A percentile compares a stretch with the other conserved stretches of the same genome.
These are phyloP conservation scores for Spialia ferax DNA, from an alignment of 2,888 invertebrate genomes.

Conservation along the genomic window DNA sequence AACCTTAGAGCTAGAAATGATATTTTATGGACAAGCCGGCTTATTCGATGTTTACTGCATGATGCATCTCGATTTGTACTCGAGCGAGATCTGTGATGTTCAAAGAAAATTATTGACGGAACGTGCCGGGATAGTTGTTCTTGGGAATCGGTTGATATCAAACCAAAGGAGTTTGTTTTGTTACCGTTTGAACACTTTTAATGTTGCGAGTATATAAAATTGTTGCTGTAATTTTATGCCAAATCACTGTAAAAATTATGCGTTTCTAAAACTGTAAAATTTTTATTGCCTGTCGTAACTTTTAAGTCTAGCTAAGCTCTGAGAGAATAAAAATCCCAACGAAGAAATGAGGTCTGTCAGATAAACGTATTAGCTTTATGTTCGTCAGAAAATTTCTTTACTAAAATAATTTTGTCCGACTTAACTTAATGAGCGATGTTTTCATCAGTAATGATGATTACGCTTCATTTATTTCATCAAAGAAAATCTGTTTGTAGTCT, in stretches of 20 bases:
- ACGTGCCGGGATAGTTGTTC: slow-evolving; percentile 76
- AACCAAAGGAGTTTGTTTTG: slow-evolving; percentile 59
- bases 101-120: slow-evolving; percentile 83
- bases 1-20: slow-evolving; percentile 77
- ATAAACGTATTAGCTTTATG: slow-evolving; percentile 76
- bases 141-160: slow-evolving; percentile 60
- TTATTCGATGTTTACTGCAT: slow-evolving; percentile 82
- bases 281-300: slow-evolving; percentile 72
- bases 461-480: not conserved
- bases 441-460: not conserved
- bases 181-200: slow-evolving; percentile 64
- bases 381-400: slow-evolving; percentile 54
- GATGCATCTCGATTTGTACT: slow-evolving; percentile 74
- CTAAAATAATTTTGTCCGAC: slow-evolving; percentile 11
- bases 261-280: slow-evolving; percentile 67
- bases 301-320: slow-evolving; percentile 70
- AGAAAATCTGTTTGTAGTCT: not conserved
- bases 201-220: slow-evolving; percentile 38
- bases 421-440: slow-evolving; percentile 14
- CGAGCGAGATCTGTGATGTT: slow-evolving; percentile 79
- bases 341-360: slow-evolving; percentile 73
- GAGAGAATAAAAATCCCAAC: slow-evolving; percentile 77
- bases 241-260: slow-evolving; percentile 60
- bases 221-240: slow-evolving; percentile 47
- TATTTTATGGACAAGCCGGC: slow-evolving; percentile 84